phyloP scores from a whole-genome alignment of 2,888 invertebrate species.

The Cephus pulcher region DNA sequence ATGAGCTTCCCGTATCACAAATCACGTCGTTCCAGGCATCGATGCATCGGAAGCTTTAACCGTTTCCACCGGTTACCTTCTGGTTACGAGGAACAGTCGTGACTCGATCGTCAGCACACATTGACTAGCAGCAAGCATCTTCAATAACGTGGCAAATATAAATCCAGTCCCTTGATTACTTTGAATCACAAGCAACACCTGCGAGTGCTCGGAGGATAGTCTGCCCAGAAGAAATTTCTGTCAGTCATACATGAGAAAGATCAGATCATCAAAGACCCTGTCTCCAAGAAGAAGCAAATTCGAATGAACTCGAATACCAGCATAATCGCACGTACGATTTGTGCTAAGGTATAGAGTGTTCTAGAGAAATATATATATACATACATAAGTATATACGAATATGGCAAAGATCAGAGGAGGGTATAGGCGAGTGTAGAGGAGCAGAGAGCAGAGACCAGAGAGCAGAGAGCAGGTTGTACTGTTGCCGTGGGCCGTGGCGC shows the following conservation, averaged over 20 bases:
- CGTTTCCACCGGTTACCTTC: background rate
- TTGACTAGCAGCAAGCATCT: background rate
- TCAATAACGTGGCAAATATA: background rate
- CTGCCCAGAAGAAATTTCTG: background rate
- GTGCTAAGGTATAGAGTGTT: background rate
- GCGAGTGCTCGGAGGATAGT: background rate
- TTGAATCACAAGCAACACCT: background rate
- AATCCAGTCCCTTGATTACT: background rate
- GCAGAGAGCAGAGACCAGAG: background rate
- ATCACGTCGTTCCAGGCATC: background rate
- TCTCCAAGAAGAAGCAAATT: background rate
- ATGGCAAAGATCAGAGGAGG: background rate
- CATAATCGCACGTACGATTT: background rate
- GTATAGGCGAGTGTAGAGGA: background rate
- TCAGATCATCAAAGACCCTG: background rate
- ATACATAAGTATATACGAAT: background rate
- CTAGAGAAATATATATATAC: background rate
- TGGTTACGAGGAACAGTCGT: background rate
- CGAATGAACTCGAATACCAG: background rate
- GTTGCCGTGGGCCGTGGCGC: slow-evolving; percentile 1
- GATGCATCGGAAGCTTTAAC: background rate
- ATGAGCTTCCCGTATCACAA: background rate
- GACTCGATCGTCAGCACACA: background rate
- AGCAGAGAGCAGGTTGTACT: slow-evolving; percentile 9
- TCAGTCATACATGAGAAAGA: background rate